phyloP scores from a whole-genome alignment of 1,140 invertebrate species.

The Platorchestia sp. region DNA sequence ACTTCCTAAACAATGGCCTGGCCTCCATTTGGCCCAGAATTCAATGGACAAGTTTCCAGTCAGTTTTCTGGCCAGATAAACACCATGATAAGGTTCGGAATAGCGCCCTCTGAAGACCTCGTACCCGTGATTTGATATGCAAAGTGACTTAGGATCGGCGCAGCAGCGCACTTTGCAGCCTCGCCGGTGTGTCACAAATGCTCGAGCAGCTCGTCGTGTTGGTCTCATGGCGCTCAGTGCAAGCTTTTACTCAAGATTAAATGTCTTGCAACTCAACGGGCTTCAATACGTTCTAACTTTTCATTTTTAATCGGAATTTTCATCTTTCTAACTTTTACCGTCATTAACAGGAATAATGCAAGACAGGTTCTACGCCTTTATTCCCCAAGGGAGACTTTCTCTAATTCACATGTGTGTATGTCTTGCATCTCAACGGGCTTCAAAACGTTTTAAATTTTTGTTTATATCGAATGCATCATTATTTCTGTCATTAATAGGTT shows the following conservation, averaged over 20 bases:
- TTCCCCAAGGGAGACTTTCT: no score
- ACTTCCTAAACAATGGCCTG: not conserved
- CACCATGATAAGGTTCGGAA: not conserved
- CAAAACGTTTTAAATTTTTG: no score
- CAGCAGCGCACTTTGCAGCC: not conserved
- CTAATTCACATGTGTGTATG: no score
- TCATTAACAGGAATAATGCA: no score
- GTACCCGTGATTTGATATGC: constrained; percentile 47
- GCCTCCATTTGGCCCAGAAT: constrained; percentile 3
- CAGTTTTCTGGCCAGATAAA: constrained; percentile 31
- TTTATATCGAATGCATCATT: no score
- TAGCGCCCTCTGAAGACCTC: not conserved
- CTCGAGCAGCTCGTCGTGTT: not conserved
- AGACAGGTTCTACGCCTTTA: no score
- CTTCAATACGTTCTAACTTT: no score
- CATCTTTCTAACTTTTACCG: no score
- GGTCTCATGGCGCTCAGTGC: not conserved
- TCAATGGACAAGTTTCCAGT: constrained; percentile 18
- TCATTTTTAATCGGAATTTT: no score
- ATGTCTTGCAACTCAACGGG: not conserved
- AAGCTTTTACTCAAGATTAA: not conserved
- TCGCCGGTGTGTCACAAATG: not conserved
- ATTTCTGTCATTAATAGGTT: no score
- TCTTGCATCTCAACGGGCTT: no score
- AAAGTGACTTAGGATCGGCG: not conserved